Conservation (phyloP, 2,797 vertebrate species). For the Eutrigla gurnardus region DNA sequence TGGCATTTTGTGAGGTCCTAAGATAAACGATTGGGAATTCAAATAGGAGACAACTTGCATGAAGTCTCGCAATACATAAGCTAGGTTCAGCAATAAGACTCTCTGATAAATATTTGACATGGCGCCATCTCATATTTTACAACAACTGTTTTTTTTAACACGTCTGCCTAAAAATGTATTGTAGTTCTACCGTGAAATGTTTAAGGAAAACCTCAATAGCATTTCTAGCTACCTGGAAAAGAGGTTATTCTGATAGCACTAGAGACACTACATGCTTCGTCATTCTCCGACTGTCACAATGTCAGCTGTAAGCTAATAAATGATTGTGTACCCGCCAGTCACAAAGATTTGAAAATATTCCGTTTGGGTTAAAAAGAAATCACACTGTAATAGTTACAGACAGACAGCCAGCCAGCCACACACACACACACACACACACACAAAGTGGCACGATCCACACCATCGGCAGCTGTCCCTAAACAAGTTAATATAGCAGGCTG, state of each 20-base stretch:
- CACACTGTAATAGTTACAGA: conserved; percentile 3
- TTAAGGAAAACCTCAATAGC: neutral
- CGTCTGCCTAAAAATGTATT: conserved; percentile 16
- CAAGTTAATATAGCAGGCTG: conserved; percentile 90
- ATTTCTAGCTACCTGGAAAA: conserved; percentile 15
- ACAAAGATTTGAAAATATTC: conserved; percentile 18
- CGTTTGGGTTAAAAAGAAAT: conserved; percentile 11
- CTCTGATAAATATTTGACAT: conserved; percentile 45
- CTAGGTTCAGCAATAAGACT: conserved; percentile 33
- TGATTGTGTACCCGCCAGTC: conserved; percentile 4
- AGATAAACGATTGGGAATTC: conserved; percentile 65
- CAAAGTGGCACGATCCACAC: conserved; percentile 64
- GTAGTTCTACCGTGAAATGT: neutral
- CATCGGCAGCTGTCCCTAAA: conserved; percentile 87
- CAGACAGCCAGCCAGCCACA: conserved; percentile 59
- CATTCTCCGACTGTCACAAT: conserved; percentile 9
- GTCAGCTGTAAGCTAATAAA: conserved; percentile 37
- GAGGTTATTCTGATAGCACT: neutral
- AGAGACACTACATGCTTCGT: conserved; percentile 15
- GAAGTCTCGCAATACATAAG: conserved; percentile 48
- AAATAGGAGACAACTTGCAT: conserved; percentile 39
- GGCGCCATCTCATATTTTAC: conserved; percentile 19
- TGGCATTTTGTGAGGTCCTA: conserved; percentile 70
- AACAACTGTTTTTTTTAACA: conserved; percentile 12
- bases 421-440: conserved; percentile 65